Evolutionary conservation across 2,113 vertebrate genomes (phyloP), one percentile per base, ranked within the genome.

Genomic region (Recurvirostra avosetta): DNA sequence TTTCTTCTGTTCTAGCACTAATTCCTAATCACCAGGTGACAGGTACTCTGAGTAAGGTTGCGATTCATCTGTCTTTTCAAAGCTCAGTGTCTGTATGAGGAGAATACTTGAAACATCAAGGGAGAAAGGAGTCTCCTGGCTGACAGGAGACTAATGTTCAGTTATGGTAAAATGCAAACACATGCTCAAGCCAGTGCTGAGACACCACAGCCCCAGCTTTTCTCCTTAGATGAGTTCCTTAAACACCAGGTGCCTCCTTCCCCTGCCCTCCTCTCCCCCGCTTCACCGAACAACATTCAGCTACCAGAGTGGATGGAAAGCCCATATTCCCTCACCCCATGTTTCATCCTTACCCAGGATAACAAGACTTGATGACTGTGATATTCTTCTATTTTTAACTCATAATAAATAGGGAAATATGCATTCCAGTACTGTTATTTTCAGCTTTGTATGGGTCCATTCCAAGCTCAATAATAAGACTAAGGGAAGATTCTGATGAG

Each of bases 141-240:
- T 52, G 23, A 90, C 73, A 45, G 67, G 12, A 85, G 56, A 58
- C 21, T 43, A 45, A 21, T 8, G 20, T 38, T 81, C 30, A 75
- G 41, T 15, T 5, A 41, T 7, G 26, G 32, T 22, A 71, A 82
- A 92, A 90, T 30, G n/a, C 8, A 90, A 88, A 50, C 17, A 38
- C 12, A 26, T 2, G 1, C 38, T 63, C 47, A 63, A 78, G 59
- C 3, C 50, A 77, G 30, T 0, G 2, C 40, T 5, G 2, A 72
- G 22, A 80, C 43, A 78, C 23, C 55, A 77, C 18, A 62, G 47
- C 5, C 17, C 5, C 22, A 63, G 20, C 21, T 62, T 27, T 85
- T 47, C 58, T 62, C 14, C 65, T 62, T 58, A 77, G 21, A 66
- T 13, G 15, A 81, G 59, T 25, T 71, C 32, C n/a, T 43, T 22